phyloP scores from a whole-genome alignment of 2,797 vertebrate species.

The Lepus townsendii region DNA sequence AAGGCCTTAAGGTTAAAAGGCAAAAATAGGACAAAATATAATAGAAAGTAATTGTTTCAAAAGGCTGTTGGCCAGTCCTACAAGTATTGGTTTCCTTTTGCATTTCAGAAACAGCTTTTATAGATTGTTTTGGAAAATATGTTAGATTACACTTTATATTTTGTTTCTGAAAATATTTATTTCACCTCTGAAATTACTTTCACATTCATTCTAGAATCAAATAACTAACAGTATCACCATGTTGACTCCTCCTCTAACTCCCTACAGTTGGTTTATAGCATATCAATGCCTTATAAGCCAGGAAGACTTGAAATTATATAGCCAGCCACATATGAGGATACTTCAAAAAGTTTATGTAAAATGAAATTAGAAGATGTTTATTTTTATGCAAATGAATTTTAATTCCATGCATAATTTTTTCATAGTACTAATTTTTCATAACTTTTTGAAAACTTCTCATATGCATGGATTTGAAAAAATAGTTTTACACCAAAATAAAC shows the following conservation, averaged over 20 bases:
- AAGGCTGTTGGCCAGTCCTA: background rate
- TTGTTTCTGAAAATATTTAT: conserved; percentile 5
- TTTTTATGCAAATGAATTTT: no score
- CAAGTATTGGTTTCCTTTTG: conserved; percentile 52
- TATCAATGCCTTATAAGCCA: background rate
- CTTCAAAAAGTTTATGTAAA: no score
- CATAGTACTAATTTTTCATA: no score
- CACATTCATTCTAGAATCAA: background rate
- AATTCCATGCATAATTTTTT: no score
- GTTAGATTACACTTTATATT: background rate
- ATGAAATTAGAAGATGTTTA: no score
- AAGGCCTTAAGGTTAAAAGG: background rate
- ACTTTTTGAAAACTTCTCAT: no score
- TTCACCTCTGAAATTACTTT: conserved; percentile 33
- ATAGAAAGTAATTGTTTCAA: conserved; percentile 22
- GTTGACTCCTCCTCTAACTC: background rate
- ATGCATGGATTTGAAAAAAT: no score
- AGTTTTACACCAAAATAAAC: no score
- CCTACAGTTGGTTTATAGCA: background rate
- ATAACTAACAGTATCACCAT: background rate
- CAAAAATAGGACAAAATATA: conserved; percentile 9
- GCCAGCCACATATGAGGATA: background rate
- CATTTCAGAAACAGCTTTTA: conserved; percentile 48
- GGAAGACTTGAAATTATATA: background rate
- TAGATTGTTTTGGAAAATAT: no score